Base-by-base conservation (phyloP, 2,113 vertebrate genomes). In the Hypocryptadius cinnamomeus region DNA sequence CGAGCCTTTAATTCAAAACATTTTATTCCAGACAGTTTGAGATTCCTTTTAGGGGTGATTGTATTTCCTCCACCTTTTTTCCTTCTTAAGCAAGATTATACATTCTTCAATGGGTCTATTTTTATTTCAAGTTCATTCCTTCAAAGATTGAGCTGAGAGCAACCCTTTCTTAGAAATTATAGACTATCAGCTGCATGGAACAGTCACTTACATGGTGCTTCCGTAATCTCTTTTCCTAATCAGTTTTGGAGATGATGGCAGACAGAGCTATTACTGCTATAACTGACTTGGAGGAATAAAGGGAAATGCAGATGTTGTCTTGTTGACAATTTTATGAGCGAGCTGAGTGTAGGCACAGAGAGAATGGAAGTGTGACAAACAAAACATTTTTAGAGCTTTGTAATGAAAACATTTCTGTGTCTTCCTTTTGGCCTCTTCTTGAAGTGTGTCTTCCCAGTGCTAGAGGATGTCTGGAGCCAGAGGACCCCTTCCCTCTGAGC, bases 121-220 rank as follows among this genome's bases (percentile, higher is more conserved):
- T 94, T 86, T 72, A 81, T 86, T 95, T 90, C 60, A 89, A 77
- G 71, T 60, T 61, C 30, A 51, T 82, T 94, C 27, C 35, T 81
- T 63, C 51, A 79, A 86, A 69, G 70, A 93, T 1, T 30, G 59
- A 79, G 13, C 65, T 59, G 35, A 91, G 87, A 59, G 74, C 40
- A 85, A 72, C 45, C 10, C 31, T 85, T 78, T 78, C 25, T 71
- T 56, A 45, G 60, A 92, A 94, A 94, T 95, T 92, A 85, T 11
- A 92, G 61, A n/a, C 72, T 94, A 71, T 88, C 76, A 91, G n/a
- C 79, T 94, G 76, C 79, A 73, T 56, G 51, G 85, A 93, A 66
- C 59, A 83, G 30, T 66, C 33, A 44, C n/a, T 90, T 72, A 70
- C 71, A 56, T 39, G 72, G 78, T 70, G 59, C 24, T 35, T 90